These are phyloP conservation scores for Andricus curvator DNA, from an alignment of 2,888 invertebrate species.

Conservation along the genomic window DNA sequence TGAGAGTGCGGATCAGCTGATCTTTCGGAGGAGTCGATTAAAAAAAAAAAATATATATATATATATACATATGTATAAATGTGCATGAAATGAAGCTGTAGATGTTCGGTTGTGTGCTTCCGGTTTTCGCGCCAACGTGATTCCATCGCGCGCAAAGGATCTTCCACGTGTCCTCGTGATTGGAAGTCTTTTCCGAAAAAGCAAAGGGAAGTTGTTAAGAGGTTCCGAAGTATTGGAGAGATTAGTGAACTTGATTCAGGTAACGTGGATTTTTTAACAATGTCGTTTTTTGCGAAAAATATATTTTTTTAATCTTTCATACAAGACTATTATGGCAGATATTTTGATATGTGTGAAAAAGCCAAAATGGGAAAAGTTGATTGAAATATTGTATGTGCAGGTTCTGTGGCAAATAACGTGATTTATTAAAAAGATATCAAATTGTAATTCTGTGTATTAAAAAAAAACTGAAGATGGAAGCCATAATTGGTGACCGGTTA, in stretches of 20 bases:
- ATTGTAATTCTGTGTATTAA: no score
- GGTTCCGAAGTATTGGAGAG: not conserved
- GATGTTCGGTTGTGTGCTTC: slow-evolving; percentile 44
- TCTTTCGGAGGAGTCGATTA: slow-evolving; percentile 42
- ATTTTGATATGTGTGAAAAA: no score
- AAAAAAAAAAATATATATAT: not conserved
- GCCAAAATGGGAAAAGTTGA: no score
- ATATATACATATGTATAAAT: slow-evolving; percentile 49
- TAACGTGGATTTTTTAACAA: not conserved
- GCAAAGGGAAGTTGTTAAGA: not conserved
- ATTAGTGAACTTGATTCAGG: not conserved
- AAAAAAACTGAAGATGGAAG: no score
- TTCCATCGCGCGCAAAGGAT: slow-evolving; percentile 43
- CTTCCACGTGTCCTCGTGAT: slow-evolving; percentile 43
- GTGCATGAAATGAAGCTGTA: slow-evolving; percentile 43
- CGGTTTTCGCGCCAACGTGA: slow-evolving; percentile 52
- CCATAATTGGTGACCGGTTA: no score
- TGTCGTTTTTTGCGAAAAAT: not conserved
- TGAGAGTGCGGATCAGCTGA: slow-evolving; percentile 51
- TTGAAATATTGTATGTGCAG: no score
- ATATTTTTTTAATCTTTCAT: no score
- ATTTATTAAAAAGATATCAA: no score
- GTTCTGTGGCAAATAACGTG: no score
- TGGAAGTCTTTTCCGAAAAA: not conserved
- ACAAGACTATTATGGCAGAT: no score